phyloP scores from a whole-genome alignment of 2,113 vertebrate species.

The Channa maculata region DNA sequence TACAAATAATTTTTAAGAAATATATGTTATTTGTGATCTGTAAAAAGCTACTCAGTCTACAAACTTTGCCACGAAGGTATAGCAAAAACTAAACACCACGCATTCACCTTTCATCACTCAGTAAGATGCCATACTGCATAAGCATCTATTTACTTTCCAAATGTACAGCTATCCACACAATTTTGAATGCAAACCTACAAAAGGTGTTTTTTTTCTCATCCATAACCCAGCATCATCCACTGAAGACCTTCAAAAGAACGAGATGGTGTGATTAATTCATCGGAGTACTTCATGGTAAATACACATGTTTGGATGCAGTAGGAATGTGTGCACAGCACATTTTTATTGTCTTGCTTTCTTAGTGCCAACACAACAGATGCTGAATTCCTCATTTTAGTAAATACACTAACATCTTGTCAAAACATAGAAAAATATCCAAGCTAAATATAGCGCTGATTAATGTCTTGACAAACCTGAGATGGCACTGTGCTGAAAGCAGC shows the following conservation, averaged over 20 bases:
- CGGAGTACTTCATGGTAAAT: neutral
- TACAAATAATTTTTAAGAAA: no score
- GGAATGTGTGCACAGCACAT: neutral
- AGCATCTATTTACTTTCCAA: no score
- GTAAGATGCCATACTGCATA: no score
- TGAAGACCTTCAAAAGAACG: neutral
- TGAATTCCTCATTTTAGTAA: neutral
- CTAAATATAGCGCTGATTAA: neutral
- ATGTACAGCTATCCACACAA: no score
- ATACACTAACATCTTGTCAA: neutral
- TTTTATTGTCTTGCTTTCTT: neutral
- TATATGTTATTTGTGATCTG: no score
- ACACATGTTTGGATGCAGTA: neutral
- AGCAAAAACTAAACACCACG: no score
- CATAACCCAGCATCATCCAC: neutral
- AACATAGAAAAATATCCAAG: neutral
- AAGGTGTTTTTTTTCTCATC: neutral
- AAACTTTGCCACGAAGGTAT: no score
- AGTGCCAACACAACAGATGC: neutral
- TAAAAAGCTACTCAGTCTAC: no score
- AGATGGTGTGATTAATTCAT: neutral
- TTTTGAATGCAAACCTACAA: neutral
- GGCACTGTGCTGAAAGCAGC: neutral
- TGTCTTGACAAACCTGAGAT: neutral
- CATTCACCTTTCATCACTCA: no score